A percentile compares a stretch with the other conserved stretches of the same genome.
Evolutionary conservation across 1,140 invertebrate species (phyloP).

Genomic region (Heliconius hermathena): DNA sequence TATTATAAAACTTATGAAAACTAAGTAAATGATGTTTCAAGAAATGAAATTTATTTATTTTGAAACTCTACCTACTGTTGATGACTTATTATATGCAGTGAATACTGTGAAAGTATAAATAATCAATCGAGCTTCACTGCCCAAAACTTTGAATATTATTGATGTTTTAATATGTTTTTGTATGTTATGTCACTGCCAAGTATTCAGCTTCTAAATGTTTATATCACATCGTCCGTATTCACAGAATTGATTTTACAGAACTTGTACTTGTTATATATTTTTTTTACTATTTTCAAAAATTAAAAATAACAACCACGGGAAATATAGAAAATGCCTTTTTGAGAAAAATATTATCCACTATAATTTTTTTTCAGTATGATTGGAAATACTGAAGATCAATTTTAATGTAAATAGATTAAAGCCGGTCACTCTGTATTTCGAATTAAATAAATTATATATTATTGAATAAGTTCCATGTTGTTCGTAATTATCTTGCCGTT

Average conservation of each 20-base stretch:
- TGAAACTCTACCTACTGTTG: not conserved
- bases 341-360: too few species aligned
- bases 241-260: not conserved
- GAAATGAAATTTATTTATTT: not conserved
- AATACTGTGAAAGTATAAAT: not conserved
- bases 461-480: too few species aligned
- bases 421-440: too few species aligned
- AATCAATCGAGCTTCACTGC: not conserved
- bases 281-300: too few species aligned
- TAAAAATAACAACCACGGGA: too few species aligned
- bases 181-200: not conserved
- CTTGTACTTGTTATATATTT: not conserved
- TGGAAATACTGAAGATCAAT: too few species aligned
- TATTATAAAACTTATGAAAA: constrained; percentile 13
- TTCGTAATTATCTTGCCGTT: too few species aligned
- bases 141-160: not conserved
- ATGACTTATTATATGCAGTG: not conserved
- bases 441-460: too few species aligned
- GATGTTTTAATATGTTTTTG: not conserved
- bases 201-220: not conserved
- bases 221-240: not conserved
- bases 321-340: too few species aligned
- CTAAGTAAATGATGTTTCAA: constrained; percentile 7
- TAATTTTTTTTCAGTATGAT: too few species aligned
- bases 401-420: too few species aligned